Evolutionary conservation across 1,140 invertebrate genomes (phyloP), one percentile per base, ranked within the genome.

Genomic region (Eciton burchellii): DNA sequence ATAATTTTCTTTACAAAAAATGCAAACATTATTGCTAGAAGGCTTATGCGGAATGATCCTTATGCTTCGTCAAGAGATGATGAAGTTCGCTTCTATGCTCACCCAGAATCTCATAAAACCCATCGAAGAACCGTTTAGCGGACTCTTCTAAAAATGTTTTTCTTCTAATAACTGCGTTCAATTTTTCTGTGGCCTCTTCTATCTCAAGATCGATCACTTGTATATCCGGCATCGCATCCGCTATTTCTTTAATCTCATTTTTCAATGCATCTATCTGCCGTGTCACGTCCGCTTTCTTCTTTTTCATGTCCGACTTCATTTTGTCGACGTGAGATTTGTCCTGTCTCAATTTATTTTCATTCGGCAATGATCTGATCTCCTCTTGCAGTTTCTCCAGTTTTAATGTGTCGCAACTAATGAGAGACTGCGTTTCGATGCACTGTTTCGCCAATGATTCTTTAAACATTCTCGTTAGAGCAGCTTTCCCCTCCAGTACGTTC

Each of bases 101-200:
- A 1, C 82, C 81, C 9, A 92, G 57, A n/a, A 85, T 81, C 35
- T 86, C 29, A 71, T 85, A 89, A 29, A 92, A 87, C 63, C 84
- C n/a, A 3, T 29, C 24, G 26, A 93, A 93, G 57, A 92, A 91
- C 29, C n/a, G 5, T 77, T 89, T 86, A 0, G 87, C 88, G 29
- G 56, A 47, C 82, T 90, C 49, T 24, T 92, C 70, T 19, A 90
- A 11, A 49, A 84, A 85, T 14, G 6, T n/a, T 43, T 87, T 85
- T 19, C 81, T 90, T 76, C 86, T 85, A 0, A 14, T 59, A 21
- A 89, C 56, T 9, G 87, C 85, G 14, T 88, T 66, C 3, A 89
- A 45, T 87, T 92, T 90, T 9, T 89, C 88, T 3, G 65, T 43
- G 2, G 56, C 21, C 65, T 92, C 90, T n/a, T 72, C 52, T 16